phyloP scores from a whole-genome alignment of 30 jellyfish, hydroid and myxozoan genomes.

The Aurelia sp. region DNA sequence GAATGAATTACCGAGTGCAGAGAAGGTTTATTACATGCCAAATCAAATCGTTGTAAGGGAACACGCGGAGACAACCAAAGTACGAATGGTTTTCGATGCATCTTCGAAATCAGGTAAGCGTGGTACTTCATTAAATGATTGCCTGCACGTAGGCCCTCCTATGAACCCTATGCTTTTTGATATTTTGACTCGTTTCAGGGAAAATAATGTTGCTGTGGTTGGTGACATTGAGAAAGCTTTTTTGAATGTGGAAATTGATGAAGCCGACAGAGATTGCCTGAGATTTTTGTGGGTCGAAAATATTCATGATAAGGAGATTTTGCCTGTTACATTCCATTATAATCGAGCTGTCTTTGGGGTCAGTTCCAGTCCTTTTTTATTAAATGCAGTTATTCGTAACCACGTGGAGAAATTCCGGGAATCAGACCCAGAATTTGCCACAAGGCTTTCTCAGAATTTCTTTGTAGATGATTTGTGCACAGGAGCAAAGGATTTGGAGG shows the following conservation, averaged over 20 bases:
- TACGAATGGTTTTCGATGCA: slow-evolving; percentile 33
- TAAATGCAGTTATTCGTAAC: slow-evolving; percentile 51
- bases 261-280: slow-evolving; percentile 60
- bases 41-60: slow-evolving; percentile 34
- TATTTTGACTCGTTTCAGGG: slow-evolving; percentile 34
- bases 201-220: slow-evolving; percentile 8
- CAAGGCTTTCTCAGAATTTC: slow-evolving; percentile 8
- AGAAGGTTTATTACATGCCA: neutral
- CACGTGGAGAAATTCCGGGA: slow-evolving; percentile 24
- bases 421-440: slow-evolving; percentile 34
- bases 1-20: neutral
- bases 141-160: slow-evolving; percentile 6
- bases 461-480: slow-evolving; percentile 32
- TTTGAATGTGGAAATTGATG: slow-evolving; percentile 36
- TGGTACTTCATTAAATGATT: too few species aligned
- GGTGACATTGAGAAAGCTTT: slow-evolving; percentile 29
- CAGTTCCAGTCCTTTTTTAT: slow-evolving; percentile 39
- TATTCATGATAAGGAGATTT: slow-evolving; percentile 10
- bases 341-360: slow-evolving; percentile 43
- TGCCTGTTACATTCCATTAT: neutral
- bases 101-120: neutral
- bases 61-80: slow-evolving; percentile 45
- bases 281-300: slow-evolving; percentile 66
- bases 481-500: slow-evolving; percentile 11
- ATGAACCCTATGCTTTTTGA: slow-evolving; percentile 44